A percentile compares a stretch with the other conserved stretches of the same genome.
phyloP scores from a whole-genome alignment of 2,888 invertebrate species.

The Erynnis tages region DNA sequence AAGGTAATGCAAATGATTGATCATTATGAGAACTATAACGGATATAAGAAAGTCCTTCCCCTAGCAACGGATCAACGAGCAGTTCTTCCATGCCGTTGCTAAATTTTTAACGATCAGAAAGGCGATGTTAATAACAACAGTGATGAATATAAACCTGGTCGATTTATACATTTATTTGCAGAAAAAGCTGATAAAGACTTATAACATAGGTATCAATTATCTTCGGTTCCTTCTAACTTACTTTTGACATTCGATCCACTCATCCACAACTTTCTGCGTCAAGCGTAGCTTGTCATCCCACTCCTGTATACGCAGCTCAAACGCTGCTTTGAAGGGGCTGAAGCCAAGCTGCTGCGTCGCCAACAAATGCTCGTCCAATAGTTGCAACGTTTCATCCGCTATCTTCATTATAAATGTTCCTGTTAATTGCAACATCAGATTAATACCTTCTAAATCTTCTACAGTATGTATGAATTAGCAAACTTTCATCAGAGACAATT shows the following conservation, averaged over 20 bases:
- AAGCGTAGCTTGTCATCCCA: conserved; percentile 87
- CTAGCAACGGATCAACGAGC: no score
- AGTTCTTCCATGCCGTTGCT: no score
- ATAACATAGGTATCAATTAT: no score
- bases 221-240: no score
- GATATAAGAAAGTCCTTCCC: no score
- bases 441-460: background rate
- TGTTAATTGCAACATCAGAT: conserved; percentile 38
- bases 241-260: conserved; percentile 89
- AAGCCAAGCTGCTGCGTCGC: conserved; percentile 88
- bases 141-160: no score
- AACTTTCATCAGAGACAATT: background rate
- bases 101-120: no score
- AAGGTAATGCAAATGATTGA: no score
- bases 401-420: conserved; percentile 89
- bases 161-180: no score
- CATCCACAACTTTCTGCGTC: conserved; percentile 83
- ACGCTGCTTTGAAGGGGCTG: conserved; percentile 89
- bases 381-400: conserved; percentile 86
- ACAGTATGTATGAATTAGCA: background rate
- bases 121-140: no score
- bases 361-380: conserved; percentile 88
- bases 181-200: no score
- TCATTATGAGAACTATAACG: no score
- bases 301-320: conserved; percentile 86